A percentile compares a stretch with the other conserved stretches of the same genome.
phyloP scores from a whole-genome alignment of 2,113 vertebrate genomes.

The Malaclemys terrapin region DNA sequence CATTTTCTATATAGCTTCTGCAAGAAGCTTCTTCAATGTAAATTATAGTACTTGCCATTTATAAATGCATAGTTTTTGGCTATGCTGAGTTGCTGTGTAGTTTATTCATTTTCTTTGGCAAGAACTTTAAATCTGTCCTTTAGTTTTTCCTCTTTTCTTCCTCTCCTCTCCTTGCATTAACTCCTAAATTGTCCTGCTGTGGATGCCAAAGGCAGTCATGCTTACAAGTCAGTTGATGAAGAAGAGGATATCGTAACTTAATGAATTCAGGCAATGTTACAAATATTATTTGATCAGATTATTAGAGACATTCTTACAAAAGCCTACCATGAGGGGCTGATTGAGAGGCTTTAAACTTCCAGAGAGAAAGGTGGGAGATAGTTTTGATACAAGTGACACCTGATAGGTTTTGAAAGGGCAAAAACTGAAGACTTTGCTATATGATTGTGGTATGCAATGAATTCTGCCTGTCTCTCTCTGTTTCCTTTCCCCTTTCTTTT shows the following conservation, averaged over 20 bases:
- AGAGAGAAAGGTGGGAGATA: background rate
- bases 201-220: background rate
- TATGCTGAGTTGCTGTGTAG: background rate
- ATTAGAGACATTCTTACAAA: background rate
- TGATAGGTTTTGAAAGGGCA: background rate
- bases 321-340: background rate
- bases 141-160: background rate
- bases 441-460: rapidly evolving
- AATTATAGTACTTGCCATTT: background rate
- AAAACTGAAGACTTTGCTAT: rapidly evolving
- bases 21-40: background rate
- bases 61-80: background rate
- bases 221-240: background rate
- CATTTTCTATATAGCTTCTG: background rate
- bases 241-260: background rate
- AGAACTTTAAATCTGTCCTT: background rate
- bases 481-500: background rate
- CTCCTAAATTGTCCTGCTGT: background rate
- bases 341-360: background rate
- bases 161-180: background rate
- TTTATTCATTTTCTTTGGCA: background rate
- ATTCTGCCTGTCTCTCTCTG: background rate
- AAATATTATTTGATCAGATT: background rate
- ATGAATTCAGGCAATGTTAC: background rate
- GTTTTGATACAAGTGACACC: background rate